These are phyloP conservation scores for Thymelicus acteon DNA, from an alignment of 2,888 invertebrate genomes.

Conservation along the genomic window DNA sequence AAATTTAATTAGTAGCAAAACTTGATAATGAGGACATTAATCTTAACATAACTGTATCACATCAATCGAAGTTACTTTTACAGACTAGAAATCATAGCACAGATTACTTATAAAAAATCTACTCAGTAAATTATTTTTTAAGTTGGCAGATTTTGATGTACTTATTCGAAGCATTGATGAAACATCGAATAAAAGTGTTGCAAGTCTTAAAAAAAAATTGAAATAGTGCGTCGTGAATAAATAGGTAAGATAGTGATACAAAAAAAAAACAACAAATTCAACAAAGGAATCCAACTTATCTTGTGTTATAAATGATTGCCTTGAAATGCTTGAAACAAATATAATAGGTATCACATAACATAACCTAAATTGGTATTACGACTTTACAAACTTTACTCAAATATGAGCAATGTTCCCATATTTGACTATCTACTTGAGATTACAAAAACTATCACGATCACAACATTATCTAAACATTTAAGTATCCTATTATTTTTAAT, in stretches of 20 bases:
- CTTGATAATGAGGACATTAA: constrained; percentile 18
- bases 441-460: constrained; percentile 71
- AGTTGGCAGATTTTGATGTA: neutral
- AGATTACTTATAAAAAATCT: constrained; percentile 5
- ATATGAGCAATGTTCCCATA: constrained; percentile 36
- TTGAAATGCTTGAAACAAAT: neutral
- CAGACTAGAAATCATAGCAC: constrained; percentile 12
- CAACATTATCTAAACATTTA: constrained; percentile 61
- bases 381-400: constrained; percentile 29
- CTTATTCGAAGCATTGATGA: neutral
- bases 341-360: neutral
- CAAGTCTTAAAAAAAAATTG: too few relatives aligned
- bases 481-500: constrained; percentile 26
- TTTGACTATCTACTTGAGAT: constrained; percentile 45
- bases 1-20: constrained; percentile 29
- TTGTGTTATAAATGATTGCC: neutral
- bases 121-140: constrained; percentile 5
- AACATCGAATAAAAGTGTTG: neutral
- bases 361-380: constrained; percentile 8
- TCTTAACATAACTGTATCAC: constrained; percentile 24
- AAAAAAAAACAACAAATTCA: too few relatives aligned
- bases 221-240: too few relatives aligned
- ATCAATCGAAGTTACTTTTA: constrained; percentile 21
- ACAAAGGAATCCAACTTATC: neutral
- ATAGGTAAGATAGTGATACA: too few relatives aligned